phyloP scores from a whole-genome alignment of 2,797 vertebrate genomes.

The Nannoperca obscura region DNA sequence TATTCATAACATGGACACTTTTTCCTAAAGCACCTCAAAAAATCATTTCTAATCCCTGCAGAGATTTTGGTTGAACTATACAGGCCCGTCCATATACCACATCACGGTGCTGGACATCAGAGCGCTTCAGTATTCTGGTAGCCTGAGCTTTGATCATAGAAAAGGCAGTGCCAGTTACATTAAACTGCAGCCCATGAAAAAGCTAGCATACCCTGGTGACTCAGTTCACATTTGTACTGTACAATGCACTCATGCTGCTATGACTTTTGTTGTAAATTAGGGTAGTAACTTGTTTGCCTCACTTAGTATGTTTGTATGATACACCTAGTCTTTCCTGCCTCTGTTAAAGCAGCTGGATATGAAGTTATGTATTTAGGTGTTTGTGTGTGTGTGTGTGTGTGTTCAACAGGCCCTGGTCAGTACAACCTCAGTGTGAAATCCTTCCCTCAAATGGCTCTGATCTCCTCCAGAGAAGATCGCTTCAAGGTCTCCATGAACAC shows the following conservation, averaged over 20 bases:
- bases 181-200: conserved; percentile 1
- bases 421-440: conserved; percentile 73
- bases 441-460: conserved; percentile 69
- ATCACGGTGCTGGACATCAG: conserved; percentile 3
- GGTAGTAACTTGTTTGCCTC: not conserved
- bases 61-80: conserved; percentile 6
- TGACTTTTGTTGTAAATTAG: not conserved
- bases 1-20: not conserved
- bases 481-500: conserved; percentile 73
- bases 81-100: not conserved
- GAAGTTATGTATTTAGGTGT: conserved; percentile 10
- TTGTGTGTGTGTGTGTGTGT: conserved; percentile 31
- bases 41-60: not conserved
- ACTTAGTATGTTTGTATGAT: not conserved
- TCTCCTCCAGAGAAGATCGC: conserved; percentile 74
- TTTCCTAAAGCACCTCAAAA: conserved; percentile 4
- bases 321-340: not conserved
- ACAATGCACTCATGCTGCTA: not conserved
- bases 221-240: not conserved
- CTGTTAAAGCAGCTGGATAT: not conserved
- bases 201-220: not conserved
- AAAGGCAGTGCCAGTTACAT: conserved; percentile 18
- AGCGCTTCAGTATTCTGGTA: conserved; percentile 7
- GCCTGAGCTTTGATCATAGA: conserved; percentile 30
- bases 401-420: conserved; percentile 72